A percentile compares a stretch with the other conserved stretches of the same genome.
Evolutionary conservation across 2,113 vertebrate species (phyloP).

Genomic region (Osmerus mordax): DNA sequence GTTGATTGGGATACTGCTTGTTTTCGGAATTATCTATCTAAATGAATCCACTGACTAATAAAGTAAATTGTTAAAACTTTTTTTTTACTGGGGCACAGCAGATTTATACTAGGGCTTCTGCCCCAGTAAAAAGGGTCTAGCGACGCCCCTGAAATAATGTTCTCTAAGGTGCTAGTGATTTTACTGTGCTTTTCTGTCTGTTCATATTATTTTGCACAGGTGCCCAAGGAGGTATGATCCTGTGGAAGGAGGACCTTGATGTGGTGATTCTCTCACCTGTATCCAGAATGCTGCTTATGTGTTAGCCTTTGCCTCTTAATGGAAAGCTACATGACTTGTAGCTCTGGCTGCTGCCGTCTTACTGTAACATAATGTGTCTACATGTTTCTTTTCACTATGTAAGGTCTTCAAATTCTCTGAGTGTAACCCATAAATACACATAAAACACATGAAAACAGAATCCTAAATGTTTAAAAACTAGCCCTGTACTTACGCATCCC

Average conservation of each 20-base stretch:
- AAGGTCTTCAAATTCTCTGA: no score
- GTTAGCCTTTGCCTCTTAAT: background rate
- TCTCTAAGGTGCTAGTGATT: background rate
- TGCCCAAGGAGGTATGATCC: conserved; percentile 83
- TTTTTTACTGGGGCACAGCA: no score
- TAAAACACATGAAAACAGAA: no score
- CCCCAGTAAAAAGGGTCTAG: no score
- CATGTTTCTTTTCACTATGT: background rate
- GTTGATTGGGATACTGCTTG: no score
- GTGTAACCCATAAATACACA: background rate
- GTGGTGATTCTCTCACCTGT: conserved; percentile 3
- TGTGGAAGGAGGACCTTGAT: conserved; percentile 2
- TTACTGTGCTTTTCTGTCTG: conserved; percentile 4
- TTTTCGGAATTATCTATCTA: no score
- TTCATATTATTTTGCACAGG: conserved; percentile 60
- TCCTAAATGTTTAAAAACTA: background rate
- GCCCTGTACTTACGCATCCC: background rate
- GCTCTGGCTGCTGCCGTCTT: conserved; percentile 6
- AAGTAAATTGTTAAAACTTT: no score
- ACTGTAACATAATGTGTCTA: background rate
- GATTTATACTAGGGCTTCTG: no score
- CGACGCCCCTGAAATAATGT: no score
- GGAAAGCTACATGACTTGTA: background rate
- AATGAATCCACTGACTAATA: no score
- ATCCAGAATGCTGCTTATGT: conserved; percentile 9